phyloP scores from a whole-genome alignment of 2,888 invertebrate species.

The Biston betularia region DNA sequence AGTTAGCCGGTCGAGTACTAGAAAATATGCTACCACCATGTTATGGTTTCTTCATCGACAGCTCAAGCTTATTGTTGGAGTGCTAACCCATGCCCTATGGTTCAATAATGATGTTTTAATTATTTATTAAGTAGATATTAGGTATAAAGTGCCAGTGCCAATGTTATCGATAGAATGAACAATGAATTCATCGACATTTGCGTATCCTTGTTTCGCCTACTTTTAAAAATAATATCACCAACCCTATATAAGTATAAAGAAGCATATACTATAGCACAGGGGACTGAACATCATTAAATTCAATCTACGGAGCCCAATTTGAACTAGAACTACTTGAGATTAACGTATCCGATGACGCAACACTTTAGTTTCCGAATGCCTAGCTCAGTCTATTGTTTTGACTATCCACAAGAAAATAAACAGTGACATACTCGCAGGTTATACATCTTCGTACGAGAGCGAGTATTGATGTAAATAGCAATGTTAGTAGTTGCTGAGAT shows the following conservation, averaged over 20 bases:
- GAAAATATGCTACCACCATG: no score
- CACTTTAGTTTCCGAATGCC: conserved; percentile 43
- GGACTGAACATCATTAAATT: neutral
- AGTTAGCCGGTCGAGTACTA: no score
- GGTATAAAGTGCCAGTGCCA: neutral
- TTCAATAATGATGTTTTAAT: no score
- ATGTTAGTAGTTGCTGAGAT: no score
- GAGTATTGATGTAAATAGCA: no score
- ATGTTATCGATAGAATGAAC: conserved; percentile 1
- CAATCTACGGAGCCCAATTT: conserved; percentile 9
- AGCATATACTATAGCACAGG: conserved; percentile 6
- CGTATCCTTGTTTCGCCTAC: neutral
- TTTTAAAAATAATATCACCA: neutral
- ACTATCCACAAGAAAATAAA: conserved; percentile 36
- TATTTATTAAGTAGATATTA: neutral
- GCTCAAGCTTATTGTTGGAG: no score
- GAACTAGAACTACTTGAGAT: conserved; percentile 36
- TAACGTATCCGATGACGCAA: conserved; percentile 56
- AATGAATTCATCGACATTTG: conserved; percentile 2
- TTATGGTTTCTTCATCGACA: no score
- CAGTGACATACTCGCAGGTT: conserved; percentile 19
- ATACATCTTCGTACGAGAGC: no score
- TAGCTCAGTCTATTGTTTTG: conserved; percentile 39
- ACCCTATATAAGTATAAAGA: neutral
- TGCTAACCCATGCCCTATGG: no score